Evolutionary conservation across 2,888 invertebrate species (phyloP).

Genomic region (Cephus nigrinus): DNA sequence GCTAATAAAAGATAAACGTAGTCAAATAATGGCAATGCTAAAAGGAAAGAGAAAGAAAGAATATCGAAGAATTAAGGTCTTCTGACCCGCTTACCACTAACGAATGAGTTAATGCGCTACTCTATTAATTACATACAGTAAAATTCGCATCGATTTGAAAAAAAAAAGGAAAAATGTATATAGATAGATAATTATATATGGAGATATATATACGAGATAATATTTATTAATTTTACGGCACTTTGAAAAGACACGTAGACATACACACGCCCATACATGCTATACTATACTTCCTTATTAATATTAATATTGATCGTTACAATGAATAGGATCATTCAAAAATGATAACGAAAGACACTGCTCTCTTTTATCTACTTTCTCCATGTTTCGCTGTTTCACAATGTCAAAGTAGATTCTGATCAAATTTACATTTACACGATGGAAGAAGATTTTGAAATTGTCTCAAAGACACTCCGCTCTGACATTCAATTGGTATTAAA

Average conservation of each 20-base stretch:
- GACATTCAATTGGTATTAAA: not conserved
- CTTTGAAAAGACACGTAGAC: not conserved
- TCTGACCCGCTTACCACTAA: not conserved
- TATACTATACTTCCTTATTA: not conserved
- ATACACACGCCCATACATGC: not conserved
- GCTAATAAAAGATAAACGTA: slow-evolving; percentile 5
- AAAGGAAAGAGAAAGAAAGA: slow-evolving; percentile 22
- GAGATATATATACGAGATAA: not conserved
- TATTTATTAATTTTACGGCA: slow-evolving; percentile 1
- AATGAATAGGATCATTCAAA: not conserved
- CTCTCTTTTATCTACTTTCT: not conserved
- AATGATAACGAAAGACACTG: not conserved
- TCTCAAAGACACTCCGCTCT: not conserved
- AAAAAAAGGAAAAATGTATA: slow-evolving; percentile 29
- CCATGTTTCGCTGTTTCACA: not conserved
- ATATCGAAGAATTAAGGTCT: not conserved
- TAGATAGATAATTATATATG: slow-evolving; percentile 40
- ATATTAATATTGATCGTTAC: not conserved
- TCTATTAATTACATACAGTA: slow-evolving; percentile 15
- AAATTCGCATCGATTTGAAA: slow-evolving; percentile 32
- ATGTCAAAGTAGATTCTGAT: not conserved
- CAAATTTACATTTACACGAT: not conserved
- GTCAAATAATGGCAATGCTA: slow-evolving; percentile 27
- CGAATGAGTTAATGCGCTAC: slow-evolving; percentile 1
- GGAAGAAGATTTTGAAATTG: not conserved